Evolutionary conservation across 2,113 vertebrate genomes (phyloP).

Genomic region (Prolemur simus): DNA sequence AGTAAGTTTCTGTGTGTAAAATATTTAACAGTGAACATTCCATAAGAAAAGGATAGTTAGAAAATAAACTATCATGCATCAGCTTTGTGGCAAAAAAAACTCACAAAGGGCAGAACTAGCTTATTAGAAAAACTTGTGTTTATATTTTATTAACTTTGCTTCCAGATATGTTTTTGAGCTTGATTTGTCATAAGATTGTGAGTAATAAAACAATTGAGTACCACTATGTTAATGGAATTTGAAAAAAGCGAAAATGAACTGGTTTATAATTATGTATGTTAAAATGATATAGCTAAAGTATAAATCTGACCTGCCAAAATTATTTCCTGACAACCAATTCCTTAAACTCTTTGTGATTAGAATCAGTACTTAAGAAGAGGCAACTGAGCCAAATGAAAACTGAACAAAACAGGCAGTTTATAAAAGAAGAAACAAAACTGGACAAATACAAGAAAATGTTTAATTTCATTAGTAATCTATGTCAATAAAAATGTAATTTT

Average conservation of each 20-base stretch:
- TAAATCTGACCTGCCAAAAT: neutral
- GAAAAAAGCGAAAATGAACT: conserved; percentile 7
- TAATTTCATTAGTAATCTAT: neutral
- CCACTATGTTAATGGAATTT: neutral
- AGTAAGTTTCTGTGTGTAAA: neutral
- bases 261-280: neutral
- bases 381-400: neutral
- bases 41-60: neutral
- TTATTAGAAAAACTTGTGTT: conserved; percentile 11
- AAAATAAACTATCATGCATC: neutral
- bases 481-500: neutral
- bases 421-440: conserved; percentile 8
- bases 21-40: conserved; percentile 1
- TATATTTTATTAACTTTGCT: conserved; percentile 26
- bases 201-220: conserved; percentile 7
- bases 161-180: neutral
- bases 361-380: neutral
- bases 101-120: neutral
- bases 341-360: neutral
- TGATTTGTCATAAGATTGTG: neutral
- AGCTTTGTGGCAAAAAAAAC: neutral
- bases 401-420: neutral
- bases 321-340: conserved; percentile 22
- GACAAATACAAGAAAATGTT: neutral
- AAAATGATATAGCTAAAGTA: neutral